A percentile compares a stretch with the other conserved stretches of the same genome.
Evolutionary conservation across 2,888 invertebrate species (phyloP).

Genomic region (Agonopterix heracliana): DNA sequence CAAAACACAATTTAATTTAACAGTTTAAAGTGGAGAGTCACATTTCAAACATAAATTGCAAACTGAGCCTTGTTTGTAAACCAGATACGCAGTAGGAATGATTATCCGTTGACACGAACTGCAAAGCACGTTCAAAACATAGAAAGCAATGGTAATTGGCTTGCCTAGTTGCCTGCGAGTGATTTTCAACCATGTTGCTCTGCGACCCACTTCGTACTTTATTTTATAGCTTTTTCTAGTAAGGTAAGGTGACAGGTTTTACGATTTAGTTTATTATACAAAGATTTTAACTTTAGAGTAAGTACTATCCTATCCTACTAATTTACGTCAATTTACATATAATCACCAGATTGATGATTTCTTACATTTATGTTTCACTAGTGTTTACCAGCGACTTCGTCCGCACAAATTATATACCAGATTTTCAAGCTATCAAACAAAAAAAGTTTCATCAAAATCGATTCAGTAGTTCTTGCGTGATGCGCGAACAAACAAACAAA

Average conservation of each 20-base stretch:
- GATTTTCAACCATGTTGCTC: conserved; percentile 16
- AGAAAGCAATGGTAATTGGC: conserved; percentile 27
- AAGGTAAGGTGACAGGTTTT: conserved; percentile 2
- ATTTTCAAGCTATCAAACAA: too few species aligned
- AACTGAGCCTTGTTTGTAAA: conserved; percentile 1
- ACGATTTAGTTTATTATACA: background rate
- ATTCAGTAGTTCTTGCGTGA: too few species aligned
- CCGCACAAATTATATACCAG: too few species aligned
- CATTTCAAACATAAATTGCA: conserved; percentile 2
- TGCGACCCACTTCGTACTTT: conserved; percentile 1
- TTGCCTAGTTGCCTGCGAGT: conserved; percentile 17
- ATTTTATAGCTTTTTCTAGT: background rate
- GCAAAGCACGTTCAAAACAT: conserved; percentile 27
- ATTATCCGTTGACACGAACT: conserved; percentile 23
- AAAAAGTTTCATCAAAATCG: too few species aligned
- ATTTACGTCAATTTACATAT: too few species aligned
- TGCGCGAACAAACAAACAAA: too few species aligned
- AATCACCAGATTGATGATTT: too few species aligned
- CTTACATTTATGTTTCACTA: too few species aligned
- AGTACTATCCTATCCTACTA: too few species aligned
- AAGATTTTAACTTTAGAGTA: too few species aligned
- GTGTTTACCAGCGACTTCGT: too few species aligned
- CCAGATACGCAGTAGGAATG: conserved; percentile 11
- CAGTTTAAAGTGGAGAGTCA: background rate
- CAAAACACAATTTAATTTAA: too few species aligned